These are phyloP conservation scores for Acromyrmex charruanus DNA, from an alignment of 1,140 invertebrate species.

Conservation along the genomic window DNA sequence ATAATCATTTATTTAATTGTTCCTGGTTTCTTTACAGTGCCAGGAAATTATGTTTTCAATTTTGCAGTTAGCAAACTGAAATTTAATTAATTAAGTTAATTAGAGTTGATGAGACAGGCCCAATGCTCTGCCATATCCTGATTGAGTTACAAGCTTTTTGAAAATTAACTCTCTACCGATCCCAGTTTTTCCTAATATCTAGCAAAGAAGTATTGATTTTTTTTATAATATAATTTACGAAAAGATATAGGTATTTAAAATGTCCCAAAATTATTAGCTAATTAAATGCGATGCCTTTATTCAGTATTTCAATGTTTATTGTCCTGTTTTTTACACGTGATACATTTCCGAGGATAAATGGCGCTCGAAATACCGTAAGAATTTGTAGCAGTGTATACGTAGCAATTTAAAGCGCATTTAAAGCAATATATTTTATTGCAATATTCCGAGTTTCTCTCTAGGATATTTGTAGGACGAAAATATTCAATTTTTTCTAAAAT, in stretches of 20 bases:
- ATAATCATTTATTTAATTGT: too few species aligned
- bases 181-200: too few species aligned
- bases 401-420: not conserved
- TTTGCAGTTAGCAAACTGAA: too few species aligned
- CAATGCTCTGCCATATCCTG: too few species aligned
- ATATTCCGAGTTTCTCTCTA: not conserved
- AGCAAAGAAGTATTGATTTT: not conserved
- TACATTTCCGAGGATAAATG: not conserved
- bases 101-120: too few species aligned
- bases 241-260: not conserved
- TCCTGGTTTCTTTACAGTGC: too few species aligned
- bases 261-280: too few species aligned
- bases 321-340: not conserved
- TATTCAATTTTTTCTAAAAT: constrained; percentile 24
- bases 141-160: too few species aligned
- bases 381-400: not conserved
- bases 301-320: not conserved
- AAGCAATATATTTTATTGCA: not conserved
- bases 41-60: too few species aligned
- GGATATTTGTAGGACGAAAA: not conserved
- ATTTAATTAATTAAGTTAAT: too few species aligned
- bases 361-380: not conserved
- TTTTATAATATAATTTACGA: not conserved
- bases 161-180: too few species aligned
- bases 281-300: not conserved